Conservation (phyloP, 1,140 invertebrate genomes). For the Drosophila pandora region DNA sequence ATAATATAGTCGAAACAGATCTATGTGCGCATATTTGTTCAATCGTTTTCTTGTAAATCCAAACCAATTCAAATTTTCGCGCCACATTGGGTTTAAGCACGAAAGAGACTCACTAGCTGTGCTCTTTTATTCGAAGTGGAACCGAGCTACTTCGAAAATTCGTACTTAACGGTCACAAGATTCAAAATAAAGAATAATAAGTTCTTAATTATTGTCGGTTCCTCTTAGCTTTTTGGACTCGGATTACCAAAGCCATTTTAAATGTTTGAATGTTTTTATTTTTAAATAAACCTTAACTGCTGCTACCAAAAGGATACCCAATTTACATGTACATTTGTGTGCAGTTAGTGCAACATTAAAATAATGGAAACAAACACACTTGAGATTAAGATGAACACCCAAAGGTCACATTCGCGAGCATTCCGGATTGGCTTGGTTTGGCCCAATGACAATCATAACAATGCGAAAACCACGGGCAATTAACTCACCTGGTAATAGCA, state of each 20-base stretch:
- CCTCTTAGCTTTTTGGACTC: too few species aligned
- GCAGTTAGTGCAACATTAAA: too few species aligned
- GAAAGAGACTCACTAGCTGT: not conserved
- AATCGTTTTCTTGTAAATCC: not conserved
- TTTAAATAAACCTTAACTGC: too few species aligned
- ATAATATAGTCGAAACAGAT: too few species aligned
- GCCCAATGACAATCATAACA: conserved; percentile 5
- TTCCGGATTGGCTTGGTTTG: not conserved
- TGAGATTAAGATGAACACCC: too few species aligned
- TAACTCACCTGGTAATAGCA: conserved; percentile 1
- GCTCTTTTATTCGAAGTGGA: conserved; percentile 19
- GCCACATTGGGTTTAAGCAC: not conserved
- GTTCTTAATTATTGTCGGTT: too few species aligned
- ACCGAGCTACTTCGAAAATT: conserved; percentile 18
- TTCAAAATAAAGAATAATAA: not conserved
- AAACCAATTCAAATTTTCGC: conserved; percentile 10
- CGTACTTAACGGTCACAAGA: conserved; percentile 16
- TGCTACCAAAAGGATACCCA: too few species aligned
- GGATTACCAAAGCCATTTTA: too few species aligned
- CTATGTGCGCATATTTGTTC: not conserved
- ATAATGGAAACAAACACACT: too few species aligned
- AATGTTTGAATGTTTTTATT: too few species aligned
- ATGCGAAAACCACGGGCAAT: conserved; percentile 3
- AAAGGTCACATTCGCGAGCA: not conserved
- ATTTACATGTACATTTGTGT: too few species aligned